A percentile compares a stretch with the other conserved stretches of the same genome.
Conservation (phyloP, 2,888 invertebrate genomes). For the Lasius platythorax region DNA sequence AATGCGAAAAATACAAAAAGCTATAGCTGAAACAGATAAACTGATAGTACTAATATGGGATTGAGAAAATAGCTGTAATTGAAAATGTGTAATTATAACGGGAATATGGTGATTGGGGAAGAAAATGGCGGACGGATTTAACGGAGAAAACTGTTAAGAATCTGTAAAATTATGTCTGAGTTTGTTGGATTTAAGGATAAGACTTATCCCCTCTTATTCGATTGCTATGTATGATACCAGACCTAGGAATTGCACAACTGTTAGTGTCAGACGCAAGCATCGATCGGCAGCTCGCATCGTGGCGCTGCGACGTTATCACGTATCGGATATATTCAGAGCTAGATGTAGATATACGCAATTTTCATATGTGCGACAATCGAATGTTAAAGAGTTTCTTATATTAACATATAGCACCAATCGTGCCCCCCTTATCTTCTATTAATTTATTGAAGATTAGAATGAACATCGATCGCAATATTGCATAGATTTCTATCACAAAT, state of each 20-base stretch:
- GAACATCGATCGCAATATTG: too few species aligned
- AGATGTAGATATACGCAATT: conserved; percentile 8
- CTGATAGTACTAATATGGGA: not conserved
- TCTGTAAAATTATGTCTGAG: not conserved
- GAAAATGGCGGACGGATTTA: conserved; percentile 1
- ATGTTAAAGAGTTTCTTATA: not conserved
- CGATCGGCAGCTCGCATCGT: conserved; percentile 27
- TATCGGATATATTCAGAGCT: not conserved
- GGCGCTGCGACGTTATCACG: conserved; percentile 35
- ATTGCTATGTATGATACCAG: not conserved
- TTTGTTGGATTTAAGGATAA: not conserved
- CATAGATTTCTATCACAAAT: too few species aligned
- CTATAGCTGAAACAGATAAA: not conserved
- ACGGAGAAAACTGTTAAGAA: not conserved
- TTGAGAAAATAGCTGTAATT: not conserved
- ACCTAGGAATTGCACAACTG: conserved; percentile 26
- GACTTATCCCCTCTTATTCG: not conserved
- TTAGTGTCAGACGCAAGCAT: conserved; percentile 18
- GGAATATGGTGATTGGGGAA: not conserved
- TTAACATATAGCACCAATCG: not conserved
- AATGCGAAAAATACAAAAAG: not conserved
- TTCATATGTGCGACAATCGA: not conserved
- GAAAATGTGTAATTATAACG: not conserved
- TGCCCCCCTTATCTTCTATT: too few species aligned
- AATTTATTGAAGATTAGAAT: too few species aligned